Conservation (phyloP, 1,140 invertebrate species). For the Acyrthosiphon pisum region DNA sequence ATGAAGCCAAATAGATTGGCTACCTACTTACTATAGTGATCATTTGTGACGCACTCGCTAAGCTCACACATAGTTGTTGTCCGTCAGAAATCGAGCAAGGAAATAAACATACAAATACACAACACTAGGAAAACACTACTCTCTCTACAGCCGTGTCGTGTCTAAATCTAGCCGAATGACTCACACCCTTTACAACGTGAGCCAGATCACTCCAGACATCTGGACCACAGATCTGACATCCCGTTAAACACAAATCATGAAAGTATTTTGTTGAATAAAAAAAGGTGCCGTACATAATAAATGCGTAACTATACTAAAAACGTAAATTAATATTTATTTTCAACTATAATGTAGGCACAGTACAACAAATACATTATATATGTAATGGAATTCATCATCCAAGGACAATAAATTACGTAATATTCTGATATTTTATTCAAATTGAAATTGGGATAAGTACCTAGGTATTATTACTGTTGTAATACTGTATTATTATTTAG, state of each 20-base stretch:
- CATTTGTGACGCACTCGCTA: slow-evolving; percentile 47
- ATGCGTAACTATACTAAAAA: background rate
- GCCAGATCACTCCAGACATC: slow-evolving; percentile 57
- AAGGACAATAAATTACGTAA: slow-evolving; percentile 30
- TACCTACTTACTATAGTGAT: slow-evolving; percentile 50
- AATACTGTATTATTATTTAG: background rate
- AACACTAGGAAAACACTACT: slow-evolving; percentile 46
- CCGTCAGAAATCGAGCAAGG: slow-evolving; percentile 52
- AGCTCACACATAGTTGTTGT: slow-evolving; percentile 55
- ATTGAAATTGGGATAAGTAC: background rate
- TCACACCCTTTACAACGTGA: slow-evolving; percentile 54
- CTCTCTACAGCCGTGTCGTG: slow-evolving; percentile 51
- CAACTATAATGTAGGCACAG: background rate
- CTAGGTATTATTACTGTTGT: too few species aligned
- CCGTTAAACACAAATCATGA: slow-evolving; percentile 43
- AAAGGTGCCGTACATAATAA: background rate
- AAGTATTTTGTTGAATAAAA: slow-evolving; percentile 39
- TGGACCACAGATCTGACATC: slow-evolving; percentile 54
- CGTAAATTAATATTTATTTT: background rate
- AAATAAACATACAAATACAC: slow-evolving; percentile 55
- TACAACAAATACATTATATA: background rate
- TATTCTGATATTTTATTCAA: background rate
- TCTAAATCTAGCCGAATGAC: slow-evolving; percentile 57
- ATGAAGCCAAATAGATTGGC: slow-evolving; percentile 12
- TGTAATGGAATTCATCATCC: background rate